Percentiles rank a stretch among this genome's conserved stretches.
Evolutionary conservation across 2,797 vertebrate species (phyloP).

Genomic region (Microctenopoma stevenorrisi): DNA sequence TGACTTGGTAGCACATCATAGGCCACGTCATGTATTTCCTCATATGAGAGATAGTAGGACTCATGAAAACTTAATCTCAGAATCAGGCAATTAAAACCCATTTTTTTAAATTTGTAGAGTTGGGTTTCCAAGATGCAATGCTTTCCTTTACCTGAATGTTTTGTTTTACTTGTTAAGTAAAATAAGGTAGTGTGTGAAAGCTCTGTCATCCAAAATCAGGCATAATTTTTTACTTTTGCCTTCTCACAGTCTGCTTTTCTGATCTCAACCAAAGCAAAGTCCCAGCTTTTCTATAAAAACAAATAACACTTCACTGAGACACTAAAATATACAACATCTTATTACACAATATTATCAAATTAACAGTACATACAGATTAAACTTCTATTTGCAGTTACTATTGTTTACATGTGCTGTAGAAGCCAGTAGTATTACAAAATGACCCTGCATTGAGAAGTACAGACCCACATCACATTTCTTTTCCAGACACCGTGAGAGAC

Average conservation of each 20-base stretch:
- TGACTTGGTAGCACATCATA: constrained; percentile 42
- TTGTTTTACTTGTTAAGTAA: constrained; percentile 70
- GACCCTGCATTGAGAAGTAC: constrained; percentile 28
- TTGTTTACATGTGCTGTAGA: constrained; percentile 33
- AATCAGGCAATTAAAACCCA: constrained; percentile 63
- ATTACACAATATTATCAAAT: constrained; percentile 39
- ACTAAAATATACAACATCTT: constrained; percentile 21
- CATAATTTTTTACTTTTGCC: constrained; percentile 70
- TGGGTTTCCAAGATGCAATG: constrained; percentile 42
- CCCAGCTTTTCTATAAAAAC: constrained; percentile 35
- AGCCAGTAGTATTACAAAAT: constrained; percentile 12
- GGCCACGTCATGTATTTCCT: constrained; percentile 62
- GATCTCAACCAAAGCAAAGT: constrained; percentile 47
- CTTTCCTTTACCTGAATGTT: constrained; percentile 56
- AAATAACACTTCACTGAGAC: constrained; percentile 45
- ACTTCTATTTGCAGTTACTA: constrained; percentile 3
- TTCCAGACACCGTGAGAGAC: constrained; percentile 59
- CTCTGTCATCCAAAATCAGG: constrained; percentile 57
- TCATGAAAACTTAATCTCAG: constrained; percentile 58
- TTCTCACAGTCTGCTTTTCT: constrained; percentile 54
- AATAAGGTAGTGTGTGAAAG: constrained; percentile 57
- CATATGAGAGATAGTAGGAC: constrained; percentile 49
- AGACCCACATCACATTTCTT: constrained; percentile 55
- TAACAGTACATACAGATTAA: constrained; percentile 18
- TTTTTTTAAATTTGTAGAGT: constrained; percentile 54